Base-by-base conservation (phyloP, 2,888 invertebrate genomes). In the Drosophila monieri region DNA sequence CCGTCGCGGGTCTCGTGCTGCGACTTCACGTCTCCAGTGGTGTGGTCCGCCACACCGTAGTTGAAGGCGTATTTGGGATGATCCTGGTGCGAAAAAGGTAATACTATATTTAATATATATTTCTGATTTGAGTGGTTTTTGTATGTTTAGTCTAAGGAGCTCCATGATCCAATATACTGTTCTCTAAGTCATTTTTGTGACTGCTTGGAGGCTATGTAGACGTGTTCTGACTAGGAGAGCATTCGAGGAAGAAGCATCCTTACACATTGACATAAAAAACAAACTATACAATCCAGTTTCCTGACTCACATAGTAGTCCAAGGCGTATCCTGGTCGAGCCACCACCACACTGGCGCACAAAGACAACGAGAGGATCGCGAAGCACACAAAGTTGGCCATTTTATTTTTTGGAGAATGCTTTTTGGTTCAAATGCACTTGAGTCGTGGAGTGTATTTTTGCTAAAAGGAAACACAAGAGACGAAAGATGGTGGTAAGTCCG, bases 1-100 rank as follows among this genome's bases (percentile, higher is more conserved):
- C 94, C 94, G 69, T 94, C 94, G 64, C 94, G 92, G 0, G 93
- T 93, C 85, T 94, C 94, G 67, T 94, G 94, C 75, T 94, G 94
- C 15, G 94, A 94, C 76, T 94, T 94, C 0, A 94, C 93, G 85
- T 94, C 94, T 1, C 91, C 91, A 0, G 91, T 92, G 61, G 89
- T 89, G 71, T 93, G 94, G 88, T 94, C 94, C 14, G 94, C 93
- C 46, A 94, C 94, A 18, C 94, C 94, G 76, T 94, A 94, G 78
- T 94, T 94, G 76, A 94, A 94, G 1, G 94, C 92, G 74, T 94
- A 94, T 89, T 93, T 93, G 0, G 94, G 94, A 65, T 92, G 92
- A 75, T 93, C 93, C 94, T 94, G 84, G 2, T 2, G n/a, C 5
- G 35, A 35, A 6, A 35, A 14, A n/a, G 2, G 14, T 14, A n/a